These are phyloP conservation scores for Drosophila tsacasi DNA, from an alignment of 1,140 invertebrate genomes.

Conservation along the genomic window DNA sequence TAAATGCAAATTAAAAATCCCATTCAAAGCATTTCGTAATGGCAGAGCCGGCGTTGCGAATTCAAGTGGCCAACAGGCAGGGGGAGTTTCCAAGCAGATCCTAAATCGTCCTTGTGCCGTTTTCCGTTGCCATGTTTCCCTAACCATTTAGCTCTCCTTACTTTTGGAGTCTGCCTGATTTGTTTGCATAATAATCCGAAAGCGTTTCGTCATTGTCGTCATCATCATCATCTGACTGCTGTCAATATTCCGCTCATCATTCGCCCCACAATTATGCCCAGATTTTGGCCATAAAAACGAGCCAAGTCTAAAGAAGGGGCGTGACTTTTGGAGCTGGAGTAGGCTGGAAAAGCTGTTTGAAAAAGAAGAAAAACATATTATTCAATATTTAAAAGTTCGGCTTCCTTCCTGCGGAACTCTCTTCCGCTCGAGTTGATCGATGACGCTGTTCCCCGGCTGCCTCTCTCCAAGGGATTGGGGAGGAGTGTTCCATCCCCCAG, in stretches of 20 bases:
- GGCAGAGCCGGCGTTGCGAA: conserved; percentile 3
- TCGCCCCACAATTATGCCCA: conserved; percentile 38
- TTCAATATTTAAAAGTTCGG: conserved; percentile 73
- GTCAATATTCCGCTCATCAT: conserved; percentile 44
- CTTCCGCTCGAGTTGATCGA: conserved; percentile 71
- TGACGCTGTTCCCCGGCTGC: conserved; percentile 35
- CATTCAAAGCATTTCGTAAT: conserved; percentile 53
- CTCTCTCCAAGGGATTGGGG: background rate
- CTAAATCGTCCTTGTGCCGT: conserved; percentile 11
- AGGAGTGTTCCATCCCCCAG: conserved; percentile 42
- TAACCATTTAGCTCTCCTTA: background rate
- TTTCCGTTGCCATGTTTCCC: conserved; percentile 26
- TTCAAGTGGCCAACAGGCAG: conserved; percentile 21
- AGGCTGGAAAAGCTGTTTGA: background rate
- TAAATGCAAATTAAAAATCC: conserved; percentile 74
- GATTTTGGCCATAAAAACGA: conserved; percentile 15
- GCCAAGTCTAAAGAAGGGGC: conserved; percentile 29
- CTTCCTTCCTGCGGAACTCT: conserved; percentile 51
- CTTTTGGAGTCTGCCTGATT: conserved; percentile 11
- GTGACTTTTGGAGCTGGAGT: conserved; percentile 1
- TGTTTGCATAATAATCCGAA: conserved; percentile 46
- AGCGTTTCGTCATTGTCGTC: conserved; percentile 45
- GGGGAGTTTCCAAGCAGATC: conserved; percentile 8
- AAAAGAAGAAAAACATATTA: conserved; percentile 57
- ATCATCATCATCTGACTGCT: conserved; percentile 15